Base-by-base conservation (phyloP, 2,113 vertebrate species). In the Serilophus lunatus region DNA sequence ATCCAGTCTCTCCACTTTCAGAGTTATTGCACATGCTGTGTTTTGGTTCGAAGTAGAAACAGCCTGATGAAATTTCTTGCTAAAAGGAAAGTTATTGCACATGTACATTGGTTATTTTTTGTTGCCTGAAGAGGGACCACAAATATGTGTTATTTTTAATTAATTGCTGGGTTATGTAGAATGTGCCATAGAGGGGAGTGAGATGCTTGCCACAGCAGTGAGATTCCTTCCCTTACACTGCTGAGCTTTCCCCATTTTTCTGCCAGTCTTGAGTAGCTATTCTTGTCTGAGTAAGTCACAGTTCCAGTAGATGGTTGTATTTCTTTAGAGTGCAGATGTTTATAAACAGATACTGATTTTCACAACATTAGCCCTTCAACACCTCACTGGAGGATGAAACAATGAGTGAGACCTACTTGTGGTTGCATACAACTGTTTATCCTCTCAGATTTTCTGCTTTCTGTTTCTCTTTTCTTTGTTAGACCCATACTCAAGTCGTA, bases 141-240 rank as follows among this genome's bases (percentile, higher is more conserved):
- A 89, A 92, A 76, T 66, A 36, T 54, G 17, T 79, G 66, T 85
- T 95, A 40, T 89, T 95, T 79, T 66, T 82, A 76, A 91, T 63
- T 94, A 92, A 82, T 79, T 90, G 29, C n/a, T 70, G 77, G 59
- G n/a, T 91, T 90, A 75, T 51, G 56, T 86, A 88, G 75, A 69
- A 42, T 70, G 54, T 29, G 90, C 40, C 44, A 11, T 61, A 42
- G 29, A 92, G 70, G 6, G 63, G 66, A 91, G 66, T 0, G 0
- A 28, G 47, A 36, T 50, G 31, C 51, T 85, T 88, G 45, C n/a
- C 45, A 54, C 64, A 61, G 54, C 64, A 35, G n/a, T 19, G 45
- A 53, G 38, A 12, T 84, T 71, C 72, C 28, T 79, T 35, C 61
- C 18, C 3, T 59, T 51, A 22, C 4, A 1, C 16, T 64, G 36